These are phyloP conservation scores for Trididemnum clinides DNA, from an alignment of 23 tunicate genomes.

Conservation along the genomic window DNA sequence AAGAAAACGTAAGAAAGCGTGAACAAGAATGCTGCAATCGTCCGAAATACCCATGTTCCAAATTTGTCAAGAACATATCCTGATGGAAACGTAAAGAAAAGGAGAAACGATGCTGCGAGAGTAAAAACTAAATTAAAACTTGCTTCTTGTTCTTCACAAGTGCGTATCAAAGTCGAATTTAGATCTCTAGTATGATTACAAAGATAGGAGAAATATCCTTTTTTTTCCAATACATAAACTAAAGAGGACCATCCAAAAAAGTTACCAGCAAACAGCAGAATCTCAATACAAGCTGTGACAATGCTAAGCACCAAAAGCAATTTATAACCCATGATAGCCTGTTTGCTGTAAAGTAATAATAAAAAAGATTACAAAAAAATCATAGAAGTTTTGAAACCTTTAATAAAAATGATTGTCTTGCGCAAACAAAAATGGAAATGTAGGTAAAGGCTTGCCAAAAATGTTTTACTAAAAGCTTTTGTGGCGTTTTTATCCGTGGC, in stretches of 20 bases:
- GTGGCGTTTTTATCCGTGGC: too few species aligned
- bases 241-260: slow-evolving; percentile 61
- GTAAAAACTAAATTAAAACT: slow-evolving; percentile 51
- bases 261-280: slow-evolving; percentile 41
- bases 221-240: slow-evolving; percentile 41
- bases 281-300: slow-evolving; percentile 45
- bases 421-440: too few species aligned
- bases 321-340: too few species aligned
- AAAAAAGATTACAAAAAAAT: too few species aligned
- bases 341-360: too few species aligned
- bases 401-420: too few species aligned
- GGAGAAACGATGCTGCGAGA: slow-evolving; percentile 19
- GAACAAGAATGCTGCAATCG: slow-evolving; percentile 7
- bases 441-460: too few species aligned
- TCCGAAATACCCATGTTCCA: slow-evolving; percentile 64
- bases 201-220: slow-evolving; percentile 44
- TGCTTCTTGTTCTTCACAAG: slow-evolving; percentile 45
- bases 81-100: slow-evolving; percentile 37
- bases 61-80: slow-evolving; percentile 55
- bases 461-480: too few species aligned
- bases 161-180: too few species aligned
- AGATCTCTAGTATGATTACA: neutral
- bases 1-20: slow-evolving; percentile 28
- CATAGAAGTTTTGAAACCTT: too few species aligned
- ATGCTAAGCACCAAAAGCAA: neutral